A percentile compares a stretch with the other conserved stretches of the same genome.
These are phyloP conservation scores for Venusia cambrica DNA, from an alignment of 2,888 invertebrate species.

Conservation along the genomic window DNA sequence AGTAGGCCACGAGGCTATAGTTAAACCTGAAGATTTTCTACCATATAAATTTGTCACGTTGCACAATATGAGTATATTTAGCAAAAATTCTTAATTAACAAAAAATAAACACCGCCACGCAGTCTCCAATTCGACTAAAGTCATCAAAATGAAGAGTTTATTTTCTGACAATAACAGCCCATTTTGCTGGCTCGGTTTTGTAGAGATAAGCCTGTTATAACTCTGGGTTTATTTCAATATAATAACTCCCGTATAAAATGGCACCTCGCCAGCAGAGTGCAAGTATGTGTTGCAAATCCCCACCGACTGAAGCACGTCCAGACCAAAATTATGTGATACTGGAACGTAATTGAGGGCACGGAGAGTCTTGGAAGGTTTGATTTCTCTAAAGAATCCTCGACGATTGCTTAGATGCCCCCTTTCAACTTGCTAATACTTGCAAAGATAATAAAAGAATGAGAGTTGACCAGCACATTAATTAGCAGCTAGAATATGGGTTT, in stretches of 20 bases:
- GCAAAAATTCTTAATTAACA: conserved; percentile 5
- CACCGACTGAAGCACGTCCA: conserved; percentile 16
- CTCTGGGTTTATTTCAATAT: conserved; percentile 32
- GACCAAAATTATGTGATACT: conserved; percentile 20
- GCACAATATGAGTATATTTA: no score
- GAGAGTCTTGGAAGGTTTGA: conserved; percentile 1
- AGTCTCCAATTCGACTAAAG: conserved; percentile 17
- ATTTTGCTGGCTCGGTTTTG: conserved; percentile 30
- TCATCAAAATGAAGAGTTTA: conserved; percentile 23
- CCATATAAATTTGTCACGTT: no score
- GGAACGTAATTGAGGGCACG: conserved; percentile 8
- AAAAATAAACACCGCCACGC: conserved; percentile 6
- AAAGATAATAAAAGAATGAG: no score
- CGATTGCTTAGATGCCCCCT: no score
- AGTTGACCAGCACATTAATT: no score
- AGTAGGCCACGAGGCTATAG: no score
- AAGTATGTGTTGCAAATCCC: conserved; percentile 28
- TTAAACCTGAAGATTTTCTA: no score
- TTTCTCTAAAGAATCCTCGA: neutral
- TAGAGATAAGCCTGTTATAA: conserved; percentile 33
- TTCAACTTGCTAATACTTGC: no score
- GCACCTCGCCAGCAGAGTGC: conserved; percentile 29
- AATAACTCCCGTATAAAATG: conserved; percentile 33
- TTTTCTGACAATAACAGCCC: conserved; percentile 26
- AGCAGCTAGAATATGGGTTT: no score